Evolutionary conservation across 2,797 vertebrate species (phyloP), one percentile per base, ranked within the genome.

Genomic region (Triplophysa yarkandensis): DNA sequence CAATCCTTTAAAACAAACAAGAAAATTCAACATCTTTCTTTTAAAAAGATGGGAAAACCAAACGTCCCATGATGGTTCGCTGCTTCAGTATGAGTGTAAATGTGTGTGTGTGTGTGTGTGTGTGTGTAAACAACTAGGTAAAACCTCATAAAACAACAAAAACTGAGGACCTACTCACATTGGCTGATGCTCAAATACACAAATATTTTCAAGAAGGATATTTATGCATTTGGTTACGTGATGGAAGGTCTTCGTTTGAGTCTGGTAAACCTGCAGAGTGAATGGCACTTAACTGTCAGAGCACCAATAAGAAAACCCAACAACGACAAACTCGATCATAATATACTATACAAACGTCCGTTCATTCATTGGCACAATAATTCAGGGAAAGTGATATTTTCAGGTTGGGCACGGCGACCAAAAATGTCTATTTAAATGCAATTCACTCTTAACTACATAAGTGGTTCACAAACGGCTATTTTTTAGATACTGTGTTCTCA

Each of bases 401-500:
- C 16, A 74, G 68, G 67, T 71, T 30, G 52, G 52, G 65, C 54
- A 30, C 60, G 71, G 63, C 43, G 75, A 76, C 48, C 36, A 50
- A 71, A 80, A 52, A 69, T 2, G 10, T 39, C n/a, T 2, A 25
- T 60, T 66, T 79, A 64, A 77, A 66, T 61, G 69, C 52, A 68
- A 65, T 71, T 72, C 60, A 80, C 68, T 75, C 63, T 67, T 66
- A 76, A 60, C 36, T 34, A 69, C 68, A 68, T 32, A 61, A 54
- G 68, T 72, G 78, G 68, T 70, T 71, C 70, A 73, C 61, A 74
- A 68, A 78, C 63, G 61, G 69, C 58, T 63, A 67, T 55, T 78
- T 55, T 36, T 78, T 73, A 78, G 67, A 82, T 85, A 88, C 82
- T 81, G 82, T 78, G 86, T 85, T 85, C 72, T 90, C 89, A 91